Base-by-base conservation (phyloP, 2,797 vertebrate genomes). In the Catharus ustulatus region DNA sequence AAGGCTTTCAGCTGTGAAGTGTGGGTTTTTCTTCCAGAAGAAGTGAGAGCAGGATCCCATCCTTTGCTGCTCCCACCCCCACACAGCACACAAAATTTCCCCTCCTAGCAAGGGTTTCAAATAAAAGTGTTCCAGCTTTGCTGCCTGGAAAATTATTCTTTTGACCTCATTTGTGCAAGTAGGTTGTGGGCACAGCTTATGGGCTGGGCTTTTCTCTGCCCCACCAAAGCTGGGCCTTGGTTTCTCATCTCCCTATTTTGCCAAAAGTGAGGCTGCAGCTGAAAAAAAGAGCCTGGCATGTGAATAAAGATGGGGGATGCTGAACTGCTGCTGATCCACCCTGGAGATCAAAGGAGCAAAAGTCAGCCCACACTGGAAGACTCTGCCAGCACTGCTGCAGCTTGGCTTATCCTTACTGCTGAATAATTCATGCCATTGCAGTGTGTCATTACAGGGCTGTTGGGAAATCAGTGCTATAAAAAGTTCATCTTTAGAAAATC, bases 91-190 rank as follows among this genome's bases (percentile, higher is more conserved):
- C 23, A 9, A 2, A 0, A 22, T 30, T 51, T 54, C 10, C 5
- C 17, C 10, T 38, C 29, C 55, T 58, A 36, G 27, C 22, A 36
- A 74, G 40, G 26, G 13, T 64, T 91, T 72, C 20, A 36, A 20
- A 55, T 67, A 40, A 23, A 77, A 77, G 12, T 4, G 3, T 72
- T 75, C 64, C 81, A 84, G 52, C 45, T 89, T 81, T 73, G 34
- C 73, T 85, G 43, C 84, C 88, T 5, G 12, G 51, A 73, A 82
- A 82, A 69, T 87, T 85, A 85, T 83, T 64, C n/a, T 73, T 87
- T 43, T 29, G 46, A 69, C 61, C 21, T n/a, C 11, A 15, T 84
- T 91, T 63, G 23, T 72, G 24, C 18, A 72, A 63, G 49, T 26
- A 59, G 81, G n/a, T 55, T 63, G 66, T 57, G 32, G 40, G 42